phyloP scores from a whole-genome alignment of 1,140 invertebrate genomes.

The Helicoverpa zea region DNA sequence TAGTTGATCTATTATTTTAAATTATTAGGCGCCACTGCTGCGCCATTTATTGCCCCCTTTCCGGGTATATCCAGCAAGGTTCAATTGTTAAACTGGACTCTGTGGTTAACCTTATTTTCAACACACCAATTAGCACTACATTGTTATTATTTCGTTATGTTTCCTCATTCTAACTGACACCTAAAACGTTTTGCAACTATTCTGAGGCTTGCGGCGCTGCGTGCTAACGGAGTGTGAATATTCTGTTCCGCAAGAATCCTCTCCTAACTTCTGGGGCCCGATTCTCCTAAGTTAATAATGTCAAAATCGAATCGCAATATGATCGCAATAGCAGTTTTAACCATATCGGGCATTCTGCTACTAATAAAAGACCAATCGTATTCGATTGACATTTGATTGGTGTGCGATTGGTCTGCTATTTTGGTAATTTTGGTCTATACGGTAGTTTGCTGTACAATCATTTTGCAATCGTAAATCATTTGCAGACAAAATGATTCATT shows the following conservation, averaged over 20 bases:
- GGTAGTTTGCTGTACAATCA: no score
- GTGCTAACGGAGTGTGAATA: slow-evolving; percentile 11
- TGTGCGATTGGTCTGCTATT: no score
- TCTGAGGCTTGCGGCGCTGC: not conserved
- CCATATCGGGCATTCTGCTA: no score
- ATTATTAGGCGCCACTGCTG: slow-evolving; percentile 53
- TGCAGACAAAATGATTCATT: no score
- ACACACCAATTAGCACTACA: slow-evolving; percentile 33
- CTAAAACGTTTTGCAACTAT: not conserved
- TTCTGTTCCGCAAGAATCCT: slow-evolving; percentile 33
- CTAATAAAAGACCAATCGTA: no score
- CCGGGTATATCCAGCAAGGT: slow-evolving; percentile 31
- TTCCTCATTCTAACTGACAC: slow-evolving; percentile 41
- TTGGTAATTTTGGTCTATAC: no score
- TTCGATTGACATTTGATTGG: no score
- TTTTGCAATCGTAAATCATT: no score
- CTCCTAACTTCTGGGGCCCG: slow-evolving; percentile 52
- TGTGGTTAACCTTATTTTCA: slow-evolving; percentile 46
- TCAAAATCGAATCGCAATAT: no score
- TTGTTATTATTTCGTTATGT: slow-evolving; percentile 47
- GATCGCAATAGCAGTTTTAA: no score
- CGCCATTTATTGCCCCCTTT: slow-evolving; percentile 59
- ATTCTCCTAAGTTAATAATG: no score
- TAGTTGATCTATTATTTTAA: slow-evolving; percentile 39
- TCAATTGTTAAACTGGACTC: slow-evolving; percentile 56